Conservation (phyloP, 2,113 vertebrate species). For the Echinops telfairi region DNA sequence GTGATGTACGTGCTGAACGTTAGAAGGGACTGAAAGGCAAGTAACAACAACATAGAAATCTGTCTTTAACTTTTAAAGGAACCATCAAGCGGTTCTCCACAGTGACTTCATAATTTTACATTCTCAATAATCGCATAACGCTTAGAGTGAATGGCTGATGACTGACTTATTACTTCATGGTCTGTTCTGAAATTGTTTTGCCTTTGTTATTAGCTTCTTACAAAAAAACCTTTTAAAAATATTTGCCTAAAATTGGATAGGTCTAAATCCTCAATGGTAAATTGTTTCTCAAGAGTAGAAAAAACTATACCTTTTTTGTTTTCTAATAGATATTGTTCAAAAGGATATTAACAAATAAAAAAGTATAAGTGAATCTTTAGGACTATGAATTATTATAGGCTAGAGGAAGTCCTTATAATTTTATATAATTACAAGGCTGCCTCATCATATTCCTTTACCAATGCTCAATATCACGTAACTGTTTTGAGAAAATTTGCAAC, state of each 20-base stretch:
- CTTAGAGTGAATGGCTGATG: not conserved
- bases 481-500: not conserved
- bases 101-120: not conserved
- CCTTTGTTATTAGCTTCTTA: not conserved
- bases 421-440: too few species aligned
- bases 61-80: not conserved
- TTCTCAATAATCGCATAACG: not conserved
- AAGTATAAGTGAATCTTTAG: accelerated
- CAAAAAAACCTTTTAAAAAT: not conserved
- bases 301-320: not conserved
- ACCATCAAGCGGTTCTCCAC: not conserved
- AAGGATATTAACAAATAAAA: not conserved
- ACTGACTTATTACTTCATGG: not conserved
- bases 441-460: not conserved
- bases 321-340: not conserved
- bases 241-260: not conserved
- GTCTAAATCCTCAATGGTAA: not conserved
- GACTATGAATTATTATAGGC: not conserved
- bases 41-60: not conserved
- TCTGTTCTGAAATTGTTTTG: not conserved
- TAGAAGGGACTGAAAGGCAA: not conserved
- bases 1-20: not conserved
- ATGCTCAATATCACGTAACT: not conserved
- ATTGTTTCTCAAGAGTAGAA: not conserved
- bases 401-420: accelerated